Conservation (phyloP, 1,140 invertebrate species). For the Leptonema lineaticorne region DNA sequence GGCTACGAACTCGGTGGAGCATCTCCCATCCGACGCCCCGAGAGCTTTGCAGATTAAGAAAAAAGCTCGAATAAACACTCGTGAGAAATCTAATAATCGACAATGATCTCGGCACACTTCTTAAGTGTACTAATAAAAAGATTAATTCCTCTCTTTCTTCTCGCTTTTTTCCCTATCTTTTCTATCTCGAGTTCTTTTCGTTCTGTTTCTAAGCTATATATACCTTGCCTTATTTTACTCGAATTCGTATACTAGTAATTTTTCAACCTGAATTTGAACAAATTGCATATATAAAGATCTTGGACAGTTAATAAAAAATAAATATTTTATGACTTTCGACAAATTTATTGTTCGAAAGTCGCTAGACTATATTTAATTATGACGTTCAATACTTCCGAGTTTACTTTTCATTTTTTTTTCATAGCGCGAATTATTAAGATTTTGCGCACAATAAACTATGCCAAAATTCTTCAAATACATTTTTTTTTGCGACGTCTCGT, state of each 20-base stretch:
- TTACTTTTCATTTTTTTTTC: too few relatives aligned
- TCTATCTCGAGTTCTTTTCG: not conserved
- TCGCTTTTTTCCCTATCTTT: not conserved
- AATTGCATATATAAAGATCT: too few relatives aligned
- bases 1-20: not conserved
- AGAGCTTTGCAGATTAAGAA: slow-evolving; percentile 37
- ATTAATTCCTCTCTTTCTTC: slow-evolving; percentile 25
- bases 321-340: slow-evolving; percentile 19
- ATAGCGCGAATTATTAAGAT: too few relatives aligned
- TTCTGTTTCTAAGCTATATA: not conserved
- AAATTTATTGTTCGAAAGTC: slow-evolving; percentile 16
- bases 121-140: slow-evolving; percentile 28
- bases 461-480: too few relatives aligned
- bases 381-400: not conserved
- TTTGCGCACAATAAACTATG: slow-evolving; percentile 1
- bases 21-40: slow-evolving; percentile 27
- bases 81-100: slow-evolving; percentile 39
- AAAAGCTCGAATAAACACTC: slow-evolving; percentile 40
- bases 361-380: not conserved
- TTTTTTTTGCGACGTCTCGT: too few relatives aligned
- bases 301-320: too few relatives aligned
- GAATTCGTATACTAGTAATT: too few relatives aligned
- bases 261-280: too few relatives aligned
- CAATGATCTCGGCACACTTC: slow-evolving; percentile 35
- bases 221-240: too few relatives aligned